Evolutionary conservation across 2,113 vertebrate species (phyloP).

Genomic region (Rostratula benghalensis): DNA sequence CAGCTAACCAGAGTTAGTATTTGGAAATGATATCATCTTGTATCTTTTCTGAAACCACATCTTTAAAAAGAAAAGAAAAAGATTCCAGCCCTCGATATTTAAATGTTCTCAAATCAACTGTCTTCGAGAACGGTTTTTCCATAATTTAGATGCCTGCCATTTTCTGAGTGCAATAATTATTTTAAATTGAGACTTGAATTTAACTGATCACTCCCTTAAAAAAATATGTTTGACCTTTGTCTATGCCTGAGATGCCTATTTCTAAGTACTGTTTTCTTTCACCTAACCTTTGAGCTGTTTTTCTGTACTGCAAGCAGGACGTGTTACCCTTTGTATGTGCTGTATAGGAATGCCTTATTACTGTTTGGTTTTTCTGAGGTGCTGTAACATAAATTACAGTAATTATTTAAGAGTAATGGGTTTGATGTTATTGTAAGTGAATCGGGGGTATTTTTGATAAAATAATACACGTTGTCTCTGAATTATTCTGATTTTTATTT

Average conservation of each 20-base stretch:
- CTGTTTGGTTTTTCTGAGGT: background rate
- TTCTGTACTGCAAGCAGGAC: background rate
- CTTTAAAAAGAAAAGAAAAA: constrained; percentile 37
- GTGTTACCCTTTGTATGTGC: background rate
- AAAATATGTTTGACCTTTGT: background rate
- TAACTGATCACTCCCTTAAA: background rate
- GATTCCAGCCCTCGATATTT: constrained; percentile 25
- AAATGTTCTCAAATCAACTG: constrained; percentile 19
- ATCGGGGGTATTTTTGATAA: background rate
- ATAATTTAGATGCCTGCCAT: constrained; percentile 10
- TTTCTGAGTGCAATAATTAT: constrained; percentile 16
- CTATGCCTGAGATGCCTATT: background rate
- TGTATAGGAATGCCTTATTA: background rate
- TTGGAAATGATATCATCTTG: constrained; percentile 7
- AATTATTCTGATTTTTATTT: background rate
- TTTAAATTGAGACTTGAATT: constrained; percentile 6
- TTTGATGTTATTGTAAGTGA: background rate
- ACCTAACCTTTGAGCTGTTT: background rate
- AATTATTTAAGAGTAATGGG: background rate
- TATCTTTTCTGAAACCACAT: constrained; percentile 14
- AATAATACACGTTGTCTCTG: background rate
- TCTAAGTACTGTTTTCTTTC: background rate
- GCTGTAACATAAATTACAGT: background rate
- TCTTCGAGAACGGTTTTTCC: constrained; percentile 33
- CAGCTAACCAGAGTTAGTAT: constrained; percentile 6